phyloP scores from a whole-genome alignment of 2,113 vertebrate species.

The Semicossyphus pulcher region DNA sequence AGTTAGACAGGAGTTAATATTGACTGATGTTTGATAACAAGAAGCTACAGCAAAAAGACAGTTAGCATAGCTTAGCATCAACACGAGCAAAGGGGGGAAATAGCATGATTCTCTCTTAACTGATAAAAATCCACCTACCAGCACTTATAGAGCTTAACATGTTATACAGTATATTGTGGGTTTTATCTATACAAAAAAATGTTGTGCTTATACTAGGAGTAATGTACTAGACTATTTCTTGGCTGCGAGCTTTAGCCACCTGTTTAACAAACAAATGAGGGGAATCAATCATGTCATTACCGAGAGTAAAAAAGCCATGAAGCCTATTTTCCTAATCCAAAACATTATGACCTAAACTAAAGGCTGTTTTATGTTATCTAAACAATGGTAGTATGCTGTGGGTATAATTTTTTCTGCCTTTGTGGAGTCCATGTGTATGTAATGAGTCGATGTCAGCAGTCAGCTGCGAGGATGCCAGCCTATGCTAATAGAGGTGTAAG shows the following conservation, averaged over 20 bases:
- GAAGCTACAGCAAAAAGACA: too few relatives aligned
- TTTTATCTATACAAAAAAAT: too few relatives aligned
- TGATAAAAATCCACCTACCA: not conserved
- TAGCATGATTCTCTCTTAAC: not conserved
- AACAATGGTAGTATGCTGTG: not conserved
- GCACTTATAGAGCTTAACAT: too few relatives aligned
- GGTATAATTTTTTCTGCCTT: not conserved
- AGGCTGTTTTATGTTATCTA: not conserved
- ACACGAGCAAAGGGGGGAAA: not conserved
- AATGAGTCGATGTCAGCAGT: slow-evolving; percentile 31
- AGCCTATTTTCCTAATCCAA: not conserved
- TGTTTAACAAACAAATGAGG: not conserved
- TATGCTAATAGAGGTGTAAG: slow-evolving; percentile 19
- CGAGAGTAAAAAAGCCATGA: not conserved
- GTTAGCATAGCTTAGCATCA: not conserved
- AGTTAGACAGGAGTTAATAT: too few relatives aligned
- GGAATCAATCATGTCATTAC: not conserved
- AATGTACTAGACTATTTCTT: not conserved
- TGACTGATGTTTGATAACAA: too few relatives aligned
- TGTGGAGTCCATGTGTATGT: slow-evolving; percentile 19
- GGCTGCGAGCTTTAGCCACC: not conserved
- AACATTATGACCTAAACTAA: too few relatives aligned
- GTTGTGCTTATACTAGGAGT: too few relatives aligned
- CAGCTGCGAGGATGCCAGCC: slow-evolving; percentile 18
- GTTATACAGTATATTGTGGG: too few relatives aligned